A percentile compares a stretch with the other conserved stretches of the same genome.
Conservation (phyloP, 2,888 invertebrate genomes). For the Xestia rhomboidea region DNA sequence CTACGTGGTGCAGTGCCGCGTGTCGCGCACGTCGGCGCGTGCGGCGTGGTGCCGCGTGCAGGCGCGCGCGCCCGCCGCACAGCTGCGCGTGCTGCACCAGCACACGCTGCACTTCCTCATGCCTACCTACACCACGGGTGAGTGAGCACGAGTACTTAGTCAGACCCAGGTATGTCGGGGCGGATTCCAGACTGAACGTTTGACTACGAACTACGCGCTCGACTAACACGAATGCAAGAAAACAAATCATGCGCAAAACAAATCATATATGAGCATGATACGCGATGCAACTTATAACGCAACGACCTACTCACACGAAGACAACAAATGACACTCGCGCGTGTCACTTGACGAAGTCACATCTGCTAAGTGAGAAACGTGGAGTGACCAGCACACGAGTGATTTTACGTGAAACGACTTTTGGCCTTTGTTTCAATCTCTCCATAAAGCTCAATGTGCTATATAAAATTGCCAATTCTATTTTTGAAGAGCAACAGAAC, state of each 20-base stretch:
- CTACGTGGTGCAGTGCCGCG: constrained; percentile 85
- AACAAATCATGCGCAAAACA: too few species aligned
- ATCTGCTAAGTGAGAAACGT: background rate
- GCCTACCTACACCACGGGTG: constrained; percentile 76
- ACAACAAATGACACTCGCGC: background rate
- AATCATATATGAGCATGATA: too few species aligned
- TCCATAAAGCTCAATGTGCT: background rate
- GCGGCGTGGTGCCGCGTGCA: constrained; percentile 75
- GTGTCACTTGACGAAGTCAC: background rate
- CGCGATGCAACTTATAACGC: background rate
- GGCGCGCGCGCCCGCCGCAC: constrained; percentile 79
- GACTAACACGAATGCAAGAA: background rate
- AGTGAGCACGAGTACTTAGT: background rate
- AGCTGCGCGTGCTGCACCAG: constrained; percentile 83
- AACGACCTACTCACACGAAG: background rate
- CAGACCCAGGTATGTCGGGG: background rate
- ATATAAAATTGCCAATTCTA: background rate
- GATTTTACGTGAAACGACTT: background rate
- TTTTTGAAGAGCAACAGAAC: too few species aligned
- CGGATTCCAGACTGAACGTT: background rate
- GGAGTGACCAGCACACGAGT: background rate
- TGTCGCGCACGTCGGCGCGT: constrained; percentile 64
- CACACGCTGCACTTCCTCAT: constrained; percentile 86
- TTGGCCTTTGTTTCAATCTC: background rate
- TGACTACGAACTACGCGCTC: background rate